Evolutionary conservation across 2,888 invertebrate genomes (phyloP), one percentile per base, ranked within the genome.

Genomic region (Euspilapteryx auroguttella): DNA sequence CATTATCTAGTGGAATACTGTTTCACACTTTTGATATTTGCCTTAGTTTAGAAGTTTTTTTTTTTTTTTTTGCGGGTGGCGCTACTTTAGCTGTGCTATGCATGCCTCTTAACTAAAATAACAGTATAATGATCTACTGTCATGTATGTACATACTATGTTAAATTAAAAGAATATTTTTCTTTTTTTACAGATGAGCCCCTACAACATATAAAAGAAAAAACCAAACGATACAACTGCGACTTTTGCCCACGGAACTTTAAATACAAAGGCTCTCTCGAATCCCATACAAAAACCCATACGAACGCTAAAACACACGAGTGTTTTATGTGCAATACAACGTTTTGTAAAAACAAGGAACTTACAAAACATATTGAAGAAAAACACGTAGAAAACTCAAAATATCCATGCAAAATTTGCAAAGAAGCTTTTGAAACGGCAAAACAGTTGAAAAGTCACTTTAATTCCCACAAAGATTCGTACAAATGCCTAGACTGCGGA

Each of bases 391-490:
- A 49, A 0, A 43, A 55, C 3, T 47, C 49, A 0, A 31, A 35
- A 12, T 71, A 47, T 13, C 53, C 56, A 0, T 73, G 71, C 27
- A 61, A 48, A 0, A 32, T 57, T 1, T 73, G 73, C 31, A 28
- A 42, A 0, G 51, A 59, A 21, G 34, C 31, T 0, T 63, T 62
- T 21, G 59, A 61, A 0, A 63, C 57, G 27, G 48, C 59, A 0
- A 40, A 49, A 1, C 35, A 57, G 0, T 29, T 73, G 3, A 71
- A 65, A 37, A 62, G 53, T 25, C 73, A 73, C 25, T 15, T 68
- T 2, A 40, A 48, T 17, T 40, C 38, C 0, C 73, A 48, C 3
- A 55, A 64, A 13, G 59, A 57, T 28, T 66, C 12, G 1, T 29
- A 62, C 28, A 51, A 59, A 2, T 73, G 73, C 11, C 41, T 38